Base-by-base conservation (phyloP, 2,888 invertebrate species). In the Coremacera marginata region DNA sequence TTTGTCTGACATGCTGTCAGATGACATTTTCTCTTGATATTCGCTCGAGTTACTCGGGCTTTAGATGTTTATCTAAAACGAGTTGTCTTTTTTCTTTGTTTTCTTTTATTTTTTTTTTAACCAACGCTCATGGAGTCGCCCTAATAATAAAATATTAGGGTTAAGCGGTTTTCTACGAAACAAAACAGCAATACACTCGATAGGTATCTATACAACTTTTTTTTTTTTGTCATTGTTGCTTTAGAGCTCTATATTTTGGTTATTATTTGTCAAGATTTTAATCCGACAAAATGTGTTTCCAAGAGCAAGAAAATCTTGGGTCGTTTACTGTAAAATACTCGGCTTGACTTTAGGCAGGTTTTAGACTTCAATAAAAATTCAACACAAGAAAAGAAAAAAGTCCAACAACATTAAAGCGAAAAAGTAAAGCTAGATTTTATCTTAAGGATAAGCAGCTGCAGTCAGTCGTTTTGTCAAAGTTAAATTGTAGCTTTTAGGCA, bases 251-350 rank as follows among this genome's bases (percentile, higher is more conserved):
- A 76, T 34, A 57, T 76, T 76, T 76, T n/a, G 62, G 62, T 70
- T 70, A 70, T 76, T 76, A 76, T 76, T 76, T 76, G 76, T 76
- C 76, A 70, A 76, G 76, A 76, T 76, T 70, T 76, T 76, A 76
- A 76, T 76, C 76, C 70, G 70, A 76, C 76, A 70, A 76, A 76
- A 76, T 76, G 70, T 76, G 76, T 63, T 76, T 70, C 63, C 70
- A 70, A 75, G 57, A 60, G 68, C 37, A 19, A n/a, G 68, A 75
- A 49, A 75, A 75, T 75, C 44, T 68, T 68, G 51, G 68, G 51
- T 51, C 49, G 68, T 22, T 51, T 49, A 19, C 68, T 51, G 68
- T 51, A 68, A 51, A 51, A 65, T n/a, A 25, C 25, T 5, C 27
- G 27, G 60, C 25, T 60, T 60, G 60, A 60, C 60, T 27, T 11